Base-by-base conservation (phyloP, 2,797 vertebrate species). In the Hypotaenidia philippensis region DNA sequence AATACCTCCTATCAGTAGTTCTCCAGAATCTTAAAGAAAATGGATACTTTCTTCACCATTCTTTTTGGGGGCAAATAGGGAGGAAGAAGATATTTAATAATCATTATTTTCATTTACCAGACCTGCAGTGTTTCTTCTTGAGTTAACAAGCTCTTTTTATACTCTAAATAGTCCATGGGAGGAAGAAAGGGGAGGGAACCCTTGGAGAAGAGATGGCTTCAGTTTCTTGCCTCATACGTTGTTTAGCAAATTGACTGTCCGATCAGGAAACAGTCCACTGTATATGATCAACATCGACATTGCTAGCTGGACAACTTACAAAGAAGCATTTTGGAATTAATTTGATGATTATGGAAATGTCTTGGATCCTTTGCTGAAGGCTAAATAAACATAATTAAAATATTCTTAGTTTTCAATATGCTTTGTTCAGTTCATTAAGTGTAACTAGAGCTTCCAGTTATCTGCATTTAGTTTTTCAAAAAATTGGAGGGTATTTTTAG, bases 401-500 rank as follows among this genome's bases (percentile, higher is more conserved):
- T 96, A 95, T 93, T 96, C 97, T 97, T 97, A 94, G 94, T 96
- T 96, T 95, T 97, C 96, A 89, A 56, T 96, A 72, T 93, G 95
- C 97, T 96, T 95, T 93, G 93, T 96, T 97, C 95, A 90, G 94
- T 97, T 97, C 96, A 95, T 97, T 97, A 97, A 95, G 92, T 95
- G 96, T 90, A 95, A 94, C 96, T 63, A 55, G 95, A 94, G 87
- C 96, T 96, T 95, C 97, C 92, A 94, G 91, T 96, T 95, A 87
- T 82, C 93, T 89, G 89, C 94, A 95, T 96, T 96, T 97, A 96
- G 94, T 93, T 94, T 94, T 95, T 93, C 5, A 97, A 97, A 95
- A 97, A 96, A 98, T 84, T 69, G 72, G 89, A 95, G 93, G 69
- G 95, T 97, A 97, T 97, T 97, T 97, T 98, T 97, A 97, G 97